These are phyloP conservation scores for Uropsilus gracilis DNA, from an alignment of 2,113 vertebrate species.

Conservation along the genomic window DNA sequence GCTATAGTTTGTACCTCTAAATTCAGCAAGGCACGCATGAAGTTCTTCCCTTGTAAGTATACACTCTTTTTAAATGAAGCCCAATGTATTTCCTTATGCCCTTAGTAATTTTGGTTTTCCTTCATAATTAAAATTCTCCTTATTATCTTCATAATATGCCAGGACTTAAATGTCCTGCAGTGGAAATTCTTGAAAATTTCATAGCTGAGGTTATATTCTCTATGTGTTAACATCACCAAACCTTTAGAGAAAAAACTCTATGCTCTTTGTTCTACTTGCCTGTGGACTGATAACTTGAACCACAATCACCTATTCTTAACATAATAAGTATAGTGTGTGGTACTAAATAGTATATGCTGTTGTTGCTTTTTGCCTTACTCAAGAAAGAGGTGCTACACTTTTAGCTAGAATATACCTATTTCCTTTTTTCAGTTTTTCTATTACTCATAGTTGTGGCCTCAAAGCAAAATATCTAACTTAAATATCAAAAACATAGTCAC, in stretches of 20 bases:
- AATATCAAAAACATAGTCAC: constrained; percentile 31
- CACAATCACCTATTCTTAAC: not conserved
- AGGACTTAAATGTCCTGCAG: not conserved
- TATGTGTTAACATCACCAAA: not conserved
- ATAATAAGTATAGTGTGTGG: not conserved
- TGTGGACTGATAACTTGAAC: not conserved
- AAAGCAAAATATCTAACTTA: constrained; percentile 6
- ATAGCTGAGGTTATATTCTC: not conserved
- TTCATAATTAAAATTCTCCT: not conserved
- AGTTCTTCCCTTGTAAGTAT: not conserved
- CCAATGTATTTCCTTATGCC: not conserved
- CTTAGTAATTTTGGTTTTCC: not conserved
- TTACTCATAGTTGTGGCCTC: not conserved
- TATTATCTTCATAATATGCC: not conserved
- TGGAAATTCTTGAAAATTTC: not conserved
- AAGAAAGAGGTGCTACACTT: not conserved
- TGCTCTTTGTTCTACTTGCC: not conserved
- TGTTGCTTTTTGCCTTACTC: not conserved
- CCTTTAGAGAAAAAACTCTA: not conserved
- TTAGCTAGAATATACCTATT: not conserved
- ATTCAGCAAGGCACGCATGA: not conserved
- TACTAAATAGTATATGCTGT: not conserved
- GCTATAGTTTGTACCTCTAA: not conserved
- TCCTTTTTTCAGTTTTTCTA: not conserved
- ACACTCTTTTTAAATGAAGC: not conserved